Base-by-base conservation (phyloP, 2,113 vertebrate species). In the Tachysurus vachellii region DNA sequence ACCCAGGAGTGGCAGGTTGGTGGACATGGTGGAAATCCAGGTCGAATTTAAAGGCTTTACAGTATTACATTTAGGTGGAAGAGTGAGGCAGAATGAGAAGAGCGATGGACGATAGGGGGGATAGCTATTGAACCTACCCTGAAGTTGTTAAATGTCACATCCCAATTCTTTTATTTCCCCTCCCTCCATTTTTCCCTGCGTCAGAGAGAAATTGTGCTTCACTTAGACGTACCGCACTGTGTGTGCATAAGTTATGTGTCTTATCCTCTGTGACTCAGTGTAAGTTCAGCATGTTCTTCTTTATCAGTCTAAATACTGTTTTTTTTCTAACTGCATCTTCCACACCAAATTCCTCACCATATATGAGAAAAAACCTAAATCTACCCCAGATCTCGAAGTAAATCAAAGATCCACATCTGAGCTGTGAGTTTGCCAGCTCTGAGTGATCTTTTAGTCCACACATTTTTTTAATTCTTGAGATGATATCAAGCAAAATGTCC, bases 261-360 rank as follows among this genome's bases (percentile, higher is more conserved):
- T 42, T 19, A 21, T 73, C 42, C 36, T 23, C 36, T 21, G 42
- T 73, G 42, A 26, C 42, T 47, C 71, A 47, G 19, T 44, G 68
- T 17, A 36, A 17, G 21, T 75, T 42, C 68, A 75, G 44, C 47
- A 17, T 44, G 70, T 73, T 75, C 31, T 12, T 26, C 71, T 8
- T 75, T 42, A 44, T 47, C 36, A 75, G 70, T 44, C 28, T 31
- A 28, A 70, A 70, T 26, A 31, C 62, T 36, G 3, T 36, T 36
- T 36, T 36, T 36, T 36, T 36, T 56, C 64, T 13, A 23, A 42
- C 59, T 42, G 17, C 36, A 53, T 19, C 16, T 53, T 56, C 62
- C 16, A 7, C 66, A 26, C 19, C 6, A 1, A 57, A 82, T n/a
- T 84, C 53, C 82, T 73, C 53, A 73, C 83, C 83, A 84, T 44